phyloP scores from a whole-genome alignment of 2,113 vertebrate species.

The Brachionichthys hirsutus region DNA sequence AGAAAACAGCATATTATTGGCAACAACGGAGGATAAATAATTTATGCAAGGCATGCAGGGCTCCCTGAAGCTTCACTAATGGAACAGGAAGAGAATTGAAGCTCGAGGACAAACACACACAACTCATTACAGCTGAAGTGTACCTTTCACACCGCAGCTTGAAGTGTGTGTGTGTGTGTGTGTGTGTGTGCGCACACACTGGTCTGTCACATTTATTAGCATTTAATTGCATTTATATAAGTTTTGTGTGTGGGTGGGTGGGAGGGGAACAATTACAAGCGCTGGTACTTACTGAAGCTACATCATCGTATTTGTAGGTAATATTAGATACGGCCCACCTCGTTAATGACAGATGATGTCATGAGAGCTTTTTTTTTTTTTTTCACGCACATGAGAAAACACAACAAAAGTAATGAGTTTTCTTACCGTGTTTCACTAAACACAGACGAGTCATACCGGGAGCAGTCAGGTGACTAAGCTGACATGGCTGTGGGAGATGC shows the following conservation, averaged over 20 bases:
- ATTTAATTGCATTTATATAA: too few relatives aligned
- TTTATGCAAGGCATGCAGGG: constrained; percentile 1
- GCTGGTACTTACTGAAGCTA: constrained; percentile 11
- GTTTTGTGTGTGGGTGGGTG: constrained; percentile 30
- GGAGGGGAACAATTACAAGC: constrained; percentile 23
- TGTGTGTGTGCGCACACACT: neutral
- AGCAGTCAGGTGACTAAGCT: constrained; percentile 52
- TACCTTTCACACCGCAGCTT: constrained; percentile 69
- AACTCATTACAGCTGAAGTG: constrained; percentile 69
- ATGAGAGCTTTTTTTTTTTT: neutral
- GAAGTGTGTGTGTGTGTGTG: constrained; percentile 58
- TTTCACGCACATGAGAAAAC: neutral
- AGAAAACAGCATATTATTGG: too few relatives aligned
- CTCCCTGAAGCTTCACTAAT: constrained; percentile 65
- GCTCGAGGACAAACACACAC: constrained; percentile 62
- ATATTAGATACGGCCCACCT: neutral
- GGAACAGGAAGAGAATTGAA: constrained; percentile 65
- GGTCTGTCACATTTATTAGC: too few relatives aligned
- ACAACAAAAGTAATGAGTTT: neutral
- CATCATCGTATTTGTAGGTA: constrained; percentile 5
- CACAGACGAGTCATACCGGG: neutral
- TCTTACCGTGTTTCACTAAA: neutral
- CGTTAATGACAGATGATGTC: neutral
- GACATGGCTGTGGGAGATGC: constrained; percentile 60
- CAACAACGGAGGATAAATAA: too few relatives aligned